phyloP scores from a whole-genome alignment of 1,140 invertebrate genomes.

The Hycleus phaleratus region DNA sequence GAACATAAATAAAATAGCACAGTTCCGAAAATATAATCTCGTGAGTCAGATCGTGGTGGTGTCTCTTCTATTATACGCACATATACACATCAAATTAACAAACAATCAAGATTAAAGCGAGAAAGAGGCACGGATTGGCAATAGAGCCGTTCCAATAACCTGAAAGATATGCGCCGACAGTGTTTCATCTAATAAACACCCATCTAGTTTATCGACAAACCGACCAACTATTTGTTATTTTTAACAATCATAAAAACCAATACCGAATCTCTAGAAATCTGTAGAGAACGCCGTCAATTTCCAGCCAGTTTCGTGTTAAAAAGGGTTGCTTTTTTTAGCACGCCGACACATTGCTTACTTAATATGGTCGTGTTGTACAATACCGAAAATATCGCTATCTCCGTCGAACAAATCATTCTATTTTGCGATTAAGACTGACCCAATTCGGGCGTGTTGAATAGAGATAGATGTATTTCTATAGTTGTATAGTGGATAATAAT shows the following conservation, averaged over 20 bases:
- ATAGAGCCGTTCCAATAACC: conserved; percentile 20
- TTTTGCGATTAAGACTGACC: too few species aligned
- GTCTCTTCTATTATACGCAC: background rate
- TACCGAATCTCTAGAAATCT: too few species aligned
- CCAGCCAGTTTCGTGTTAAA: too few species aligned
- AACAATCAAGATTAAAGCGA: too few species aligned
- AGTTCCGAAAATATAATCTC: conserved; percentile 5
- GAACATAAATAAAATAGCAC: conserved; percentile 3
- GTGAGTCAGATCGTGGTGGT: conserved; percentile 2
- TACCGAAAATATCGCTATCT: background rate
- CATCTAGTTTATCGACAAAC: background rate
- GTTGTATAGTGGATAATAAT: too few species aligned
- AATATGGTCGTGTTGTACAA: background rate
- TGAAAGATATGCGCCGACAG: conserved; percentile 16
- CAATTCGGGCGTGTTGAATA: too few species aligned
- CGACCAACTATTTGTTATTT: background rate
- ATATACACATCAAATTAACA: too few species aligned
- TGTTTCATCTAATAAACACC: background rate
- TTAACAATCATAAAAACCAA: background rate
- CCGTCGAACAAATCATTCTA: too few species aligned
- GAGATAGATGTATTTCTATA: too few species aligned
- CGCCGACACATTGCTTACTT: background rate
- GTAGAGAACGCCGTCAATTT: too few species aligned
- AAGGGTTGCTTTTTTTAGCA: background rate
- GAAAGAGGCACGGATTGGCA: conserved; percentile 16